phyloP scores from a whole-genome alignment of 2,797 vertebrate species.

The Chelidonichthys spinosus region DNA sequence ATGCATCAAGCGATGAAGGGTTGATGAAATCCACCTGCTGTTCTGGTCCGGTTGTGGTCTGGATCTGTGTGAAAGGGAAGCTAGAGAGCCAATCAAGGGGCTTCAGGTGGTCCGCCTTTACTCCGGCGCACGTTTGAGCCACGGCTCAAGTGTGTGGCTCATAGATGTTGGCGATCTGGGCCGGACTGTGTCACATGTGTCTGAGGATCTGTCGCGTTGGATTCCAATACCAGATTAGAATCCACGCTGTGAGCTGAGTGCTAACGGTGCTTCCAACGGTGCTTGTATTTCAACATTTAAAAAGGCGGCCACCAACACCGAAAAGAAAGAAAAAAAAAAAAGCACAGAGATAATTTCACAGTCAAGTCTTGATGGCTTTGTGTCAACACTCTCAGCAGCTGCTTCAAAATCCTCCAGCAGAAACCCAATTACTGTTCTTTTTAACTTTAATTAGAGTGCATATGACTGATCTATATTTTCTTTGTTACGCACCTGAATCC shows the following conservation, averaged over 20 bases:
- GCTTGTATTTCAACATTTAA: no score
- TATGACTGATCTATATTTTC: constrained; percentile 3
- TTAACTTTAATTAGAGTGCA: no score
- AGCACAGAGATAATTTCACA: constrained; percentile 5
- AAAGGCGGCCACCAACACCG: no score
- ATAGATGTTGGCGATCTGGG: background rate
- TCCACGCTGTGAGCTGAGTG: background rate
- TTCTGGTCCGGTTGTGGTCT: constrained; percentile 14
- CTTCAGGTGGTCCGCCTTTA: constrained; percentile 22
- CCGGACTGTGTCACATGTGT: background rate
- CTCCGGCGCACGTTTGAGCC: constrained; percentile 17
- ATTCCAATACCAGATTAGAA: constrained; percentile 6
- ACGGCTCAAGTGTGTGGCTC: background rate
- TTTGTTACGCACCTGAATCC: constrained; percentile 16
- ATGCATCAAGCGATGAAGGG: constrained; percentile 23
- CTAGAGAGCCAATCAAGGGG: background rate
- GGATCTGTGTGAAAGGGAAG: constrained; percentile 16
- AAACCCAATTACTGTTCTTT: constrained; percentile 9
- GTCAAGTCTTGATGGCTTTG: background rate
- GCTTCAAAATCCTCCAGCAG: background rate
- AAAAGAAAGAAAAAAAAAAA: no score
- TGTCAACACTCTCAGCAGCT: constrained; percentile 8
- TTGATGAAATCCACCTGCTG: constrained; percentile 25
- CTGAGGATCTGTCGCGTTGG: background rate
- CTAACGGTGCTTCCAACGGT: background rate